Evolutionary conservation across 2,888 invertebrate genomes (phyloP), one percentile per base, ranked within the genome.

Genomic region (Deroplatys truncata): DNA sequence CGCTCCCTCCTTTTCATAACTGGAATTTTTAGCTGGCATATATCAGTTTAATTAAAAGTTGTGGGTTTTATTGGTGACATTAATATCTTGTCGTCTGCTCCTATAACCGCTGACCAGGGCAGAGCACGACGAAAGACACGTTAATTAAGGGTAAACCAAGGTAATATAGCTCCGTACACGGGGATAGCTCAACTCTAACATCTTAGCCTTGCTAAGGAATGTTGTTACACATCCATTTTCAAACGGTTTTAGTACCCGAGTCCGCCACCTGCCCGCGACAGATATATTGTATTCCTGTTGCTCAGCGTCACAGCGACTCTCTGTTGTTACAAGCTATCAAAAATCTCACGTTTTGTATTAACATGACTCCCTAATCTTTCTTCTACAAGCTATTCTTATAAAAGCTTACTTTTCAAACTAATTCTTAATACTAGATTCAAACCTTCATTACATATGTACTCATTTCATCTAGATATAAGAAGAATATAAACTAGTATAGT

Each of bases 21-120:
- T 86, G 86, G 84, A 84, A 86, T 86, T 89, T 89, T 89, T 85
- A 89, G 85, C 86, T 86, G 82, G 86, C 43, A 86, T 86, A 86
- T 82, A 86, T 86, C 89, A 86, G 86, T 89, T 89, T 89, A 89
- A 89, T 89, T 89, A 89, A 89, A 89, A 86, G 82, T 83, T 85
- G 86, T 56, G 82, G 28, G 89, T 89, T 89, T 89, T 89, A 86
- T 89, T 89, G 86, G 86, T 43, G 89, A 89, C 89, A 89, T 89
- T 89, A 89, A 89, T 89, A 86, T 82, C 86, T 89, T 83, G 89
- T 29, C 86, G 86, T 86, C 5, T 72, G 20, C 56, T 72, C 56
- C 56, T 72, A 72, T 72, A 85, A 85, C 85, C 35, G 85, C 85
- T 28, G 85, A 85, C 85, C 85, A 49, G 85, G 43, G n/a, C 28